Evolutionary conservation across 2,888 invertebrate species (phyloP), one percentile per base, ranked within the genome.

Genomic region (Sarcophaga subvicina): DNA sequence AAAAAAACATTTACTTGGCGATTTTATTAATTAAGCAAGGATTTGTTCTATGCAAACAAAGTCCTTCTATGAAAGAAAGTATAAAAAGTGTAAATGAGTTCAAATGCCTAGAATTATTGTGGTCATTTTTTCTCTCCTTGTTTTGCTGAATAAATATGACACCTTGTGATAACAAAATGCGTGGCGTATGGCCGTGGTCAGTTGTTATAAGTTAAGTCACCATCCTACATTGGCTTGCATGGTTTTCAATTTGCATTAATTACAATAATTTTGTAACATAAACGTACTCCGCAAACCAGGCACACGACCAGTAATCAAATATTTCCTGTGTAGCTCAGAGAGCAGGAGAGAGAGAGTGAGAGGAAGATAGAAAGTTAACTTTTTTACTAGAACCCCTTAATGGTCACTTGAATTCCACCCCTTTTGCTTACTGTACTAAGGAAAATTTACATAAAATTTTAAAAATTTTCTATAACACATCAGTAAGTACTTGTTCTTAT

Each of bases 181-280:
- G 3, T 37, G 37, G 37, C 37, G 37, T 37, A 37, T 37, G 8
- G 37, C 10, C 2, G 37, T 37, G 37, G 37, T 37, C 37, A 37
- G 8, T 37, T 37, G 37, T 10, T 37, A 37, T 37, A 2, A 37
- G 37, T 37, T 12, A 54, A 80, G 63, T 49, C 73, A 71, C 54
- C 85, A 71, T 62, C 67, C 77, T 63, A 76, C 70, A 66, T 76
- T 67, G 22, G n/a, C 6, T 25, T 37, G 37, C 37, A 37, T 37
- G 37, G 10, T 37, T 49, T 62, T 49, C 76, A 86, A 86, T 86
- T 86, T 86, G 76, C 86, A 86, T 86, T 82, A 86, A 86, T 86
- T 86, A 83, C 72, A 83, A 86, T 80, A 86, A 82, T 86, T 86
- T 71, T 6, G 60, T 59, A 75, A 37, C 64, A 27, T 17, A 60